Percentiles rank a stretch among this genome's conserved stretches.
phyloP scores from a whole-genome alignment of 2,797 vertebrate genomes.

The Sebastes diploproa region DNA sequence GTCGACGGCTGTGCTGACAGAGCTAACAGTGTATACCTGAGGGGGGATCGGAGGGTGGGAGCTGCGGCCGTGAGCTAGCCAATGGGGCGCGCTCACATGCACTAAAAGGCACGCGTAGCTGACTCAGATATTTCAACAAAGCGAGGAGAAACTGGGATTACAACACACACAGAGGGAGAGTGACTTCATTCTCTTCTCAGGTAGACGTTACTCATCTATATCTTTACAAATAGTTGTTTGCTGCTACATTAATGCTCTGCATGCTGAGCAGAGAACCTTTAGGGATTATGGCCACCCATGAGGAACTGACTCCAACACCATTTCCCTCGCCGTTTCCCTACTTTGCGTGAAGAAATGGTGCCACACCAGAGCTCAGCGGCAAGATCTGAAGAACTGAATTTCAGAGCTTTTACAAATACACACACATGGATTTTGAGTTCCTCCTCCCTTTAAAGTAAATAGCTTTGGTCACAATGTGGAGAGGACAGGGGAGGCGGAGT shows the following conservation, averaged over 20 bases:
- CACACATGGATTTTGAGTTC: constrained; percentile 20
- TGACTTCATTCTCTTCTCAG: neutral
- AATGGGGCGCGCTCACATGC: no score
- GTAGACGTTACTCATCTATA: neutral
- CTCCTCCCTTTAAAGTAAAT: constrained; percentile 56
- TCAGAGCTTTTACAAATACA: constrained; percentile 27
- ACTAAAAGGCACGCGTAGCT: fast-evolving
- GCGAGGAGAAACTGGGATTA: no score
- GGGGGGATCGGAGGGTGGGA: no score
- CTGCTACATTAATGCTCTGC: neutral
- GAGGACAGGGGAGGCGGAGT: constrained; percentile 62
- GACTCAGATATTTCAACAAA: no score
- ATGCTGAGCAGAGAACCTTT: neutral
- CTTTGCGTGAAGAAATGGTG: neutral
- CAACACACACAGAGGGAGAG: neutral
- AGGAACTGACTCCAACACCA: neutral
- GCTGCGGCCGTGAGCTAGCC: no score
- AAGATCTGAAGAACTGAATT: constrained; percentile 9
- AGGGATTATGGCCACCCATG: neutral
- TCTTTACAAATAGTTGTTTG: neutral
- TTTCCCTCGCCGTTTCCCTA: neutral
- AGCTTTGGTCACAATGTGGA: constrained; percentile 61
- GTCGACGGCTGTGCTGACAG: no score
- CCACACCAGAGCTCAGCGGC: neutral
- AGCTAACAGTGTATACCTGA: no score